phyloP scores from a whole-genome alignment of 2,113 vertebrate species.

The Pogonocichla stellata region DNA sequence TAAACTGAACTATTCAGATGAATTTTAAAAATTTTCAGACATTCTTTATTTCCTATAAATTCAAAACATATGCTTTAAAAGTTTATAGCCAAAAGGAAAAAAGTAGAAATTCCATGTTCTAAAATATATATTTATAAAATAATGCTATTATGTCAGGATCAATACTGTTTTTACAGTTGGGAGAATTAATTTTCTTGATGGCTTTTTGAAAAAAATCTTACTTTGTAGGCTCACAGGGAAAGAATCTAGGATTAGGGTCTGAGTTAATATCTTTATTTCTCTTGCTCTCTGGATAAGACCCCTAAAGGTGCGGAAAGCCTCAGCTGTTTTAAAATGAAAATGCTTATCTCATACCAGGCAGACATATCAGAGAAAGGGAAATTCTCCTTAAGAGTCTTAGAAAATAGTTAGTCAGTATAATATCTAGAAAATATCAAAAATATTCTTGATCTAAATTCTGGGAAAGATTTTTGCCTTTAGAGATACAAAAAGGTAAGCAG shows the following conservation, averaged over 20 bases:
- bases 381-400: neutral
- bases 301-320: neutral
- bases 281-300: neutral
- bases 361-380: neutral
- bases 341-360: neutral
- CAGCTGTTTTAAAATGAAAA: neutral
- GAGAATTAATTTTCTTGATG: neutral
- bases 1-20: neutral
- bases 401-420: neutral
- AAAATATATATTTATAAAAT: neutral
- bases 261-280: neutral
- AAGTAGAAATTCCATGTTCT: neutral
- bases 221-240: neutral
- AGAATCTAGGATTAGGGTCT: neutral
- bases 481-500: neutral
- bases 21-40: neutral
- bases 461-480: neutral
- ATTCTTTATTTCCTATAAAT: neutral
- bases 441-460: neutral
- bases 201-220: neutral
- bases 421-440: neutral
- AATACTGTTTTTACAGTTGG: neutral
- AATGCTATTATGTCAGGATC: neutral
- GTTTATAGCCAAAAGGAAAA: neutral
- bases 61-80: neutral